A percentile compares a stretch with the other conserved stretches of the same genome.
These are phyloP conservation scores for Hyperoplus lanceolatus DNA, from an alignment of 2,797 vertebrate species.

Conservation along the genomic window DNA sequence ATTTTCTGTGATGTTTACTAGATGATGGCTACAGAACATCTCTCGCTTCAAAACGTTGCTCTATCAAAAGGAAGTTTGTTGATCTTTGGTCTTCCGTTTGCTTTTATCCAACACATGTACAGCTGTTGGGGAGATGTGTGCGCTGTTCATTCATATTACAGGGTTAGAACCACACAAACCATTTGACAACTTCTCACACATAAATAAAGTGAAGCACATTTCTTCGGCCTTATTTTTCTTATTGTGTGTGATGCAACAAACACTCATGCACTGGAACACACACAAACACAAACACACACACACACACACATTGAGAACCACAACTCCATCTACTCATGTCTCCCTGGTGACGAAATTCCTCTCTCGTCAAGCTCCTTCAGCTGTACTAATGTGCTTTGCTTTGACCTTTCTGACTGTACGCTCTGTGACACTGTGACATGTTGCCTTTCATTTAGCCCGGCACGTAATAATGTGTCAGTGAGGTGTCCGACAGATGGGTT, in stretches of 20 bases:
- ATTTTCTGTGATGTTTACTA: neutral
- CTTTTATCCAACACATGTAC: neutral
- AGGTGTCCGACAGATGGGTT: slow-evolving; percentile 58
- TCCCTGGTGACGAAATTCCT: slow-evolving; percentile 68
- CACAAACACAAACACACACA: slow-evolving; percentile 25
- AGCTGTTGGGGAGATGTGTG: neutral
- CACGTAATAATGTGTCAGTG: slow-evolving; percentile 48
- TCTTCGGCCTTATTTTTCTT: slow-evolving; percentile 4
- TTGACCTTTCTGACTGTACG: slow-evolving; percentile 73
- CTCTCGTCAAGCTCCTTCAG: slow-evolving; percentile 70
- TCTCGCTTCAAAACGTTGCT: neutral
- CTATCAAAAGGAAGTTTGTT: neutral
- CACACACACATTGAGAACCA: slow-evolving; percentile 19
- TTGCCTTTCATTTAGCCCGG: slow-evolving; percentile 62
- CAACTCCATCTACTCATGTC: slow-evolving; percentile 50
- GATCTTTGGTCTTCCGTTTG: neutral
- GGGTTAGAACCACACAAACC: neutral
- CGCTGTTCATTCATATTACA: neutral
- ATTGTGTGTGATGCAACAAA: slow-evolving; percentile 7
- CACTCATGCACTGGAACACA: slow-evolving; percentile 23
- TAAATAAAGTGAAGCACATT: neutral
- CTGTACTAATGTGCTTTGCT: slow-evolving; percentile 76
- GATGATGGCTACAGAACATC: neutral
- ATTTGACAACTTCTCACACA: neutral
- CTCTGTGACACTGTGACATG: slow-evolving; percentile 61